Conservation (phyloP, 2,888 invertebrate genomes). For the Ypsolopha sequella region DNA sequence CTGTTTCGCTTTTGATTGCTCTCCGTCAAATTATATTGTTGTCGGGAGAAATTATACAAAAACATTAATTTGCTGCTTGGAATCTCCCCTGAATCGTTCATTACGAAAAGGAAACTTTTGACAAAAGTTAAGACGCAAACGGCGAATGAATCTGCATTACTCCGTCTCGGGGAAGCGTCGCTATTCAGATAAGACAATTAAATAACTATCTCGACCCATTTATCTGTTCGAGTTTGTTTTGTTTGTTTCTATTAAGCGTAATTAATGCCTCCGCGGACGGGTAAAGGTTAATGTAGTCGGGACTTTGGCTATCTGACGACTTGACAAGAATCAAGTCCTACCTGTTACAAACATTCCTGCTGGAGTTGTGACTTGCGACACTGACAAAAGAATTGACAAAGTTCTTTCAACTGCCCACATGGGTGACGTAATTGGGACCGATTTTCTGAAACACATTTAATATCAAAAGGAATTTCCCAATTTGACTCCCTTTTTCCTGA, state of each 20-base stretch:
- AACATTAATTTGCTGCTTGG: slow-evolving; percentile 47
- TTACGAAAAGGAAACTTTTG: slow-evolving; percentile 49
- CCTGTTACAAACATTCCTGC: neutral
- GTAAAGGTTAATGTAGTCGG: slow-evolving; percentile 57
- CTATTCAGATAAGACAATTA: slow-evolving; percentile 54
- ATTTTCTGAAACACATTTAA: slow-evolving; percentile 35
- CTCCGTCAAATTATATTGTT: slow-evolving; percentile 28
- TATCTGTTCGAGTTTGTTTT: slow-evolving; percentile 54
- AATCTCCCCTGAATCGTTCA: slow-evolving; percentile 54
- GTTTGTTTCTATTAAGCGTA: slow-evolving; percentile 64
- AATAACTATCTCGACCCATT: slow-evolving; percentile 60
- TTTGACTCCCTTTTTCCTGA: slow-evolving; percentile 44
- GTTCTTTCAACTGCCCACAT: slow-evolving; percentile 6
- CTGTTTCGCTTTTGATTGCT: slow-evolving; percentile 7
- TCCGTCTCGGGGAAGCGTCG: slow-evolving; percentile 26
- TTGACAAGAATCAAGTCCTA: neutral
- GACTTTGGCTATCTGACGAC: slow-evolving; percentile 36
- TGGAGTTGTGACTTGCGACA: neutral
- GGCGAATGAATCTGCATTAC: slow-evolving; percentile 56
- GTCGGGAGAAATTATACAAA: slow-evolving; percentile 46
- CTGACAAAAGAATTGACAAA: neutral
- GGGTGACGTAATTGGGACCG: slow-evolving; percentile 18
- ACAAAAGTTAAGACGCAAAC: slow-evolving; percentile 56
- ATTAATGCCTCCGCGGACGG: slow-evolving; percentile 48
- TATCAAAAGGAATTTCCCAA: slow-evolving; percentile 53